phyloP scores from a whole-genome alignment of 2,797 vertebrate genomes.

The Remorina albescens region DNA sequence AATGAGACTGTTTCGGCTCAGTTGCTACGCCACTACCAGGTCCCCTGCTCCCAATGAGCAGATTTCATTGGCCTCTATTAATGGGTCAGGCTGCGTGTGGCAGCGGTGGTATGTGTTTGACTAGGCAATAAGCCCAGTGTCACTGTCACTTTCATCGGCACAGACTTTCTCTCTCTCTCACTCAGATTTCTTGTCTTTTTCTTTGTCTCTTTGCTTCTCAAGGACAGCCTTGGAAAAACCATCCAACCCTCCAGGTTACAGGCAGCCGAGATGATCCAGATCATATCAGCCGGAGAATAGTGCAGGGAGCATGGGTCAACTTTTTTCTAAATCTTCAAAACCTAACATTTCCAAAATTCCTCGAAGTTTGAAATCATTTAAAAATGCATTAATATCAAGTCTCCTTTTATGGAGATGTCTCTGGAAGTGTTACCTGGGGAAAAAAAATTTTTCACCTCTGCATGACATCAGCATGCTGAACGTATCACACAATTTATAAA shows the following conservation, averaged over 20 bases:
- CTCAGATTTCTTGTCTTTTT: conserved; percentile 23
- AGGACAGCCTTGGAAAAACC: conserved; percentile 21
- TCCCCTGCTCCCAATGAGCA: conserved; percentile 73
- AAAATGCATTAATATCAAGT: background rate
- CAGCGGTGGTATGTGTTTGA: conserved; percentile 71
- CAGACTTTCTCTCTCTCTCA: conserved; percentile 24
- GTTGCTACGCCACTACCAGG: conserved; percentile 59
- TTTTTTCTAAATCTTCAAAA: background rate
- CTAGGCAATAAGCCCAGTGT: conserved; percentile 81
- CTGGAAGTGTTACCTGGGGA: no score
- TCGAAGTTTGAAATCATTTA: background rate
- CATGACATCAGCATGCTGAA: background rate
- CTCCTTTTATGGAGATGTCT: background rate
- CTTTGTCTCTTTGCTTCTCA: conserved; percentile 24
- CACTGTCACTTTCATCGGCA: conserved; percentile 78
- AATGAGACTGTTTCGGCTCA: conserved; percentile 76
- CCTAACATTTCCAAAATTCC: background rate
- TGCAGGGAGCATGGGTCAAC: background rate
- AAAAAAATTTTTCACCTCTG: no score
- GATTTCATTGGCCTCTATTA: conserved; percentile 80
- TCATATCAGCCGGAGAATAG: background rate
- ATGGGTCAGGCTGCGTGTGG: conserved; percentile 65
- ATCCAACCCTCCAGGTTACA: background rate
- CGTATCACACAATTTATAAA: background rate
- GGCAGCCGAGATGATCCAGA: background rate